These are phyloP conservation scores for Heliothis subflexa DNA, from an alignment of 1,140 invertebrate species.

Conservation along the genomic window DNA sequence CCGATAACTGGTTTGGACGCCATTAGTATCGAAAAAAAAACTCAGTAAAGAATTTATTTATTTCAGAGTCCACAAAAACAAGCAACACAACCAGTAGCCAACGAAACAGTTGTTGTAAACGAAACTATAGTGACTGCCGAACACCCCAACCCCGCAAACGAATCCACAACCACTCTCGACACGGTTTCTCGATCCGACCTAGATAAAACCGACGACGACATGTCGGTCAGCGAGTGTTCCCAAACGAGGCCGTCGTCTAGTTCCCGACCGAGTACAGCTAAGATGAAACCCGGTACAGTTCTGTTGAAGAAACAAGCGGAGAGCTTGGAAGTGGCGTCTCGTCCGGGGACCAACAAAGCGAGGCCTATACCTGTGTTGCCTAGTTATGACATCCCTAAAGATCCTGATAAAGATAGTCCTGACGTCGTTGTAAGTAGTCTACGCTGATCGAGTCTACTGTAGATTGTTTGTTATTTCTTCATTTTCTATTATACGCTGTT, in stretches of 20 bases:
- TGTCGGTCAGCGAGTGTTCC: conserved; percentile 33
- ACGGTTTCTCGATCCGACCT: conserved; percentile 61
- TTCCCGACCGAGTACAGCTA: conserved; percentile 51
- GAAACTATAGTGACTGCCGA: conserved; percentile 10
- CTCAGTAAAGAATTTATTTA: conserved; percentile 29
- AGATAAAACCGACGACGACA: conserved; percentile 64
- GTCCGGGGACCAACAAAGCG: conserved; percentile 63
- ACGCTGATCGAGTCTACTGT: background rate
- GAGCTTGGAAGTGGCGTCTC: conserved; percentile 51
- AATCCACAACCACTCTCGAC: conserved; percentile 65
- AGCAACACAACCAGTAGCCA: background rate
- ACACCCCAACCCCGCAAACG: conserved; percentile 32
- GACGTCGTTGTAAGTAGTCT: conserved; percentile 69
- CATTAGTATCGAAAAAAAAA: too few relatives aligned
- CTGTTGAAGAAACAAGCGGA: conserved; percentile 69
- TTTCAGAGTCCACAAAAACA: conserved; percentile 66
- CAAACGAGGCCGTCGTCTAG: conserved; percentile 54
- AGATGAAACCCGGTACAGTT: conserved; percentile 51
- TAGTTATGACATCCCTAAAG: conserved; percentile 60
- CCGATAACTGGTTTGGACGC: too few relatives aligned
- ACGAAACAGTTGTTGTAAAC: conserved; percentile 49
- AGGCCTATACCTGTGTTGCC: conserved; percentile 73
- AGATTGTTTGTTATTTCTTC: too few relatives aligned
- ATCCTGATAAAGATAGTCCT: conserved; percentile 77
- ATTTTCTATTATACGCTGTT: conserved; percentile 24